These are phyloP conservation scores for Labia minor DNA, from an alignment of 2,888 invertebrate species.

Conservation along the genomic window DNA sequence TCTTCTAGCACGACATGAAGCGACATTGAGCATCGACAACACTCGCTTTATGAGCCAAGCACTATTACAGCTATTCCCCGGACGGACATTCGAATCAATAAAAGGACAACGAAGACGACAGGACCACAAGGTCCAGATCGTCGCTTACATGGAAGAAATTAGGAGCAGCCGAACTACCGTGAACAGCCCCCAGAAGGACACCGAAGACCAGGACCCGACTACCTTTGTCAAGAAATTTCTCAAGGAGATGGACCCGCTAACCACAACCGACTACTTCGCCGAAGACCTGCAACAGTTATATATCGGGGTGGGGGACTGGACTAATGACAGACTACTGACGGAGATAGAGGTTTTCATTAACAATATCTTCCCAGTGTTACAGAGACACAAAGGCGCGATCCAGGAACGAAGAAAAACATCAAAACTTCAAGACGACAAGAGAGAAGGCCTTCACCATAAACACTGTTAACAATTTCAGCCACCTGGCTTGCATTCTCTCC, in stretches of 20 bases:
- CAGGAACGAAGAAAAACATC: too few species aligned
- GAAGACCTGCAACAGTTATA: not conserved
- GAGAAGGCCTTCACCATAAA: too few species aligned
- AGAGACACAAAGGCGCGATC: too few species aligned
- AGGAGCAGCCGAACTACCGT: too few species aligned
- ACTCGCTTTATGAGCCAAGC: not conserved
- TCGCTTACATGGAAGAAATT: too few species aligned
- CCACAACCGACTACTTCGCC: not conserved
- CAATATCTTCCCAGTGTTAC: not conserved
- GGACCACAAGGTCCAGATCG: not conserved
- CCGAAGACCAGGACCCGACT: not conserved
- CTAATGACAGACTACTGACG: too few species aligned
- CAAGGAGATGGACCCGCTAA: not conserved
- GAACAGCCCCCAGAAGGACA: too few species aligned
- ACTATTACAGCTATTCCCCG: not conserved
- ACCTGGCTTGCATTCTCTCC: too few species aligned
- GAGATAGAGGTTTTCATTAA: not conserved
- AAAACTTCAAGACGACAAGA: too few species aligned
- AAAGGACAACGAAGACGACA: not conserved
- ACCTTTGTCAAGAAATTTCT: not conserved
- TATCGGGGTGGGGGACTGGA: not conserved
- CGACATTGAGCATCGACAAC: not conserved
- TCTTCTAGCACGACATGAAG: not conserved
- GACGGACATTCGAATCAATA: not conserved
- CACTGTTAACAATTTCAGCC: too few species aligned